Base-by-base conservation (phyloP, 2,888 invertebrate genomes). In the Campopleginae sp. region DNA sequence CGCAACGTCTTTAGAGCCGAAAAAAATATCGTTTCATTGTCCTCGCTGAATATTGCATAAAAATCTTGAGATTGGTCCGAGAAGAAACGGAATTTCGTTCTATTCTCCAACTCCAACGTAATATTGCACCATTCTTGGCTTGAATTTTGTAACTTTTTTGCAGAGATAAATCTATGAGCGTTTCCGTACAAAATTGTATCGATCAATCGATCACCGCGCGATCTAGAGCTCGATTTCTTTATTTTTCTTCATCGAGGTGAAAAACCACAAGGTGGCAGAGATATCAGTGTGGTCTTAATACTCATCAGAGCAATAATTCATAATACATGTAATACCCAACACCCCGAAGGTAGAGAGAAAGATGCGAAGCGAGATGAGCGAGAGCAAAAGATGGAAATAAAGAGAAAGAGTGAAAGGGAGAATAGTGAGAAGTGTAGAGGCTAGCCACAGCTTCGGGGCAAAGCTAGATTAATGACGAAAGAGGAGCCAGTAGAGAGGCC, bases 381-480 rank as follows among this genome's bases (percentile, higher is more conserved):
- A 19, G 68, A 74, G 78, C 19, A 27, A 46, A 71, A 51, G 71
- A 54, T 63, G 61, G 31, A 46, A 46, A 54, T 19, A 68, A 66
- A 68, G 71, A 74, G 65, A 66, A 27, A 65, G 54, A 17, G 79
- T 5, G 74, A 48, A 74, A 83, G 75, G 58, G 77, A 42, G 44
- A 54, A 48, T 63, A 68, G 77, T 68, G 80, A 68, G 48, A 75
- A 77, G 79, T 70, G 78, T 71, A 58, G 72, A 85, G 63, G 85
- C 80, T 80, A 82, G 82, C 86, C 81, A 66, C 86, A 72, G 79
- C 71, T 71, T 66, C 58, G 23, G 44, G 77, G 86, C 76, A 86
- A 84, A 84, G 82, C 84, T 82, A 86, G 85, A 86, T 85, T 81
- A 84, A 84, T 84, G 84, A 84, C 84, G 84, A 76, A 38, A 81